phyloP scores from a whole-genome alignment of 2,888 invertebrate species.

The Drosophila bunnanda region DNA sequence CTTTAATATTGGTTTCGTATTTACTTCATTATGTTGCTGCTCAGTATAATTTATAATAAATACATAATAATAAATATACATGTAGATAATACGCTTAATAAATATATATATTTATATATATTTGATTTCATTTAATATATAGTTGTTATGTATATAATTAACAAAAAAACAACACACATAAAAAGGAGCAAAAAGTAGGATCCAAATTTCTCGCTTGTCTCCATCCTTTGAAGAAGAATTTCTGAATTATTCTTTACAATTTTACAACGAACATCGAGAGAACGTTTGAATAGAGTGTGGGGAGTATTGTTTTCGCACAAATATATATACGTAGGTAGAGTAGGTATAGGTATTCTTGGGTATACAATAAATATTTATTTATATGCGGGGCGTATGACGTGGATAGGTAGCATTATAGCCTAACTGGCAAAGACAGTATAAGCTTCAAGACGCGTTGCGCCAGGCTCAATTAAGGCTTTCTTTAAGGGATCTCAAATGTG shows the following conservation, averaged over 20 bases:
- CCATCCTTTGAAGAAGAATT: conserved; percentile 42
- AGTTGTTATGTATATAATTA: conserved; percentile 82
- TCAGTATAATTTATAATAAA: conserved; percentile 80
- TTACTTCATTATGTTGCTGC: conserved; percentile 53
- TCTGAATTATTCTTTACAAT: conserved; percentile 56
- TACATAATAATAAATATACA: conserved; percentile 82
- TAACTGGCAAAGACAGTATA: conserved; percentile 6
- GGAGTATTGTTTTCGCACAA: conserved; percentile 75
- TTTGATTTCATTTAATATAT: conserved; percentile 71
- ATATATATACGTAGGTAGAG: conserved; percentile 58
- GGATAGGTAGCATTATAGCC: conserved; percentile 51
- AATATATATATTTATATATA: conserved; percentile 71
- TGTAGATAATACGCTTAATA: conserved; percentile 82
- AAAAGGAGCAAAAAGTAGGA: conserved; percentile 76
- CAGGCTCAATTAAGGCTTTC: neutral
- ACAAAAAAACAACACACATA: conserved; percentile 83
- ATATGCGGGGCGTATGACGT: conserved; percentile 29
- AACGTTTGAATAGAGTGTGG: conserved; percentile 56
- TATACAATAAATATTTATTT: conserved; percentile 35
- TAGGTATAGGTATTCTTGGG: conserved; percentile 50
- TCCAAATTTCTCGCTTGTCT: conserved; percentile 49
- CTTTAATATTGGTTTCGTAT: conserved; percentile 29
- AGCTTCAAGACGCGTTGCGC: neutral
- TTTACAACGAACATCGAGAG: conserved; percentile 68
- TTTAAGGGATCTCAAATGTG: neutral